phyloP scores from a whole-genome alignment of 2,113 vertebrate species.

The Rhipidura dahli region DNA sequence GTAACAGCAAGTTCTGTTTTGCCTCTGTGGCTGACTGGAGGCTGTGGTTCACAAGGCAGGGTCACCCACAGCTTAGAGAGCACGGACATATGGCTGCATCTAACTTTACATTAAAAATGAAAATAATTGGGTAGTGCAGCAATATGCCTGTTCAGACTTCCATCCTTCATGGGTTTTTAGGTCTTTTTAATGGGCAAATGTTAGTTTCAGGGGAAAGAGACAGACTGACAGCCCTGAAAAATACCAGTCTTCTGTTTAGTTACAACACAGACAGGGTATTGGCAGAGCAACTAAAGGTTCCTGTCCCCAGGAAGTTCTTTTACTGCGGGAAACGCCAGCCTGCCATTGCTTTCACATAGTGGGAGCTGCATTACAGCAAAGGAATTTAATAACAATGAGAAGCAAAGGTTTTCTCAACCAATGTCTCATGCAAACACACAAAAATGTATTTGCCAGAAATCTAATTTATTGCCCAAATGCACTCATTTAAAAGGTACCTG shows the following conservation, averaged over 20 bases:
- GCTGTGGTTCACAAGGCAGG: neutral
- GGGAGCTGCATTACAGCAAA: neutral
- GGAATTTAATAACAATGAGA: neutral
- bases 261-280: neutral
- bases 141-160: neutral
- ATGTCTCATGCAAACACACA: neutral
- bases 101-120: neutral
- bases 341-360: neutral
- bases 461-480: neutral
- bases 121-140: neutral
- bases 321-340: neutral
- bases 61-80: neutral
- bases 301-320: neutral
- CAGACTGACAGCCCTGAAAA: neutral
- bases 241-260: neutral
- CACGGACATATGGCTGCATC: neutral
- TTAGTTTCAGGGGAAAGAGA: neutral
- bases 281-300: neutral
- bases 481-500: neutral
- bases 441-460: neutral
- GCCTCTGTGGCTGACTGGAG: neutral
- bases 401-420: neutral
- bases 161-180: neutral
- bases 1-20: neutral
- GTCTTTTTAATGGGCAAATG: neutral